phyloP scores from a whole-genome alignment of 2,113 vertebrate species.

The cattle (Bos taurus) region DNA sequence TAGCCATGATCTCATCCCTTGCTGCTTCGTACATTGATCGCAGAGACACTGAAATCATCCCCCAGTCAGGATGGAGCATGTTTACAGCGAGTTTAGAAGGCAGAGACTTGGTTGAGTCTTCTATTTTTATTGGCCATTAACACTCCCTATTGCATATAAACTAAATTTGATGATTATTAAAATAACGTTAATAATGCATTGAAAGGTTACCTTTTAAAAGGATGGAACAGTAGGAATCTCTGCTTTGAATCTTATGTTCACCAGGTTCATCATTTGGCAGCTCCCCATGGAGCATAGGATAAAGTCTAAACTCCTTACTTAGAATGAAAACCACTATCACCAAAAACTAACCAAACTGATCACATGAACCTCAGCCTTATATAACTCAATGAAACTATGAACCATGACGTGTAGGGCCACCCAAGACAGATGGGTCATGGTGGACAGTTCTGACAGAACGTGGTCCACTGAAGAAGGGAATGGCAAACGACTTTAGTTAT shows the following conservation, averaged over 20 bases:
- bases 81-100: not conserved
- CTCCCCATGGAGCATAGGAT: not conserved
- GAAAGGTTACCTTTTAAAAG: not conserved
- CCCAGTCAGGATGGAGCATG: not conserved
- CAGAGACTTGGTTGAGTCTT: not conserved
- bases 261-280: not conserved
- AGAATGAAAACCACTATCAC: not conserved
- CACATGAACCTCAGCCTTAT: not conserved
- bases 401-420: not conserved
- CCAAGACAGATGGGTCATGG: not conserved
- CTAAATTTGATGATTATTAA: constrained; percentile 12
- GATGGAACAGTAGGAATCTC: not conserved
- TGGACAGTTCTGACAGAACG: not conserved
- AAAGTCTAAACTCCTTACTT: not conserved
- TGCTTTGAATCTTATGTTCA: not conserved
- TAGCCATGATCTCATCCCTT: not conserved
- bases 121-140: not conserved
- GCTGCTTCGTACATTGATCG: not conserved
- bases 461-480: not conserved
- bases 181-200: constrained; percentile 14
- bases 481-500: not conserved
- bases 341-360: not conserved
- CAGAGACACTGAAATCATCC: not conserved
- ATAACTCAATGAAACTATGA: not conserved
- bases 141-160: not conserved